Base-by-base conservation (phyloP, 64 coral and sea anemone species). In the Montipora foliosa region DNA sequence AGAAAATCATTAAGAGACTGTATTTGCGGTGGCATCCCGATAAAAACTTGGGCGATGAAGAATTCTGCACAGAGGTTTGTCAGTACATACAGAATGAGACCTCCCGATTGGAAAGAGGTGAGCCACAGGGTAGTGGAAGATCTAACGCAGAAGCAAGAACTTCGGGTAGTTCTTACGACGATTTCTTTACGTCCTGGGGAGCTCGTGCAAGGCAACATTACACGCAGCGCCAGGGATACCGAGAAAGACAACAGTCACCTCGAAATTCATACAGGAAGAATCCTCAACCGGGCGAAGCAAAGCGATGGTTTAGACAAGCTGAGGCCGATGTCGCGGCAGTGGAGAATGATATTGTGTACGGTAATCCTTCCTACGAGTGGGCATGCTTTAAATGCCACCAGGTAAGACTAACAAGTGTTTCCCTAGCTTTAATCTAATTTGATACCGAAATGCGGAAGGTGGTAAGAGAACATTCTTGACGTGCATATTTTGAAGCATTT, bases 341-440 rank as follows among this genome's bases (percentile, higher is more conserved):
- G 44, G 58, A 14, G 10, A 96, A 94, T 49, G 95, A 96, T 44
- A 17, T 74, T 15, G 2, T 11, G 29, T 49, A 17, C 69, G 6
- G 8, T 25, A 61, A 46, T 29, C 11, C 76, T 6, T 93, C 62
- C 7, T 74, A 96, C 44, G 95, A 96, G 84, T 96, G 95, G 95
- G 81, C 59, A 5, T 96, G 95, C 75, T 96, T 96, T 45, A 96
- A 96, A 20, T 96, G 87, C 51, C 95, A 96, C 72, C 95, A 96
- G 95, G 95, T 96, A 49, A 88, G 53, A 11, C 53, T 11, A 6
- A 73, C 22, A 12, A 68, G 14, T 68, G 64, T 17, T 15, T 68
- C 17, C 5, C 5, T 20, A 4, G 20, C 19, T 71, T 71, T 71
- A 4, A 5, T 71, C 14, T 71, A 71, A 21, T 71, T 71, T 71